Evolutionary conservation across 2,888 invertebrate species (phyloP).

Genomic region (Urechis unicinctus): DNA sequence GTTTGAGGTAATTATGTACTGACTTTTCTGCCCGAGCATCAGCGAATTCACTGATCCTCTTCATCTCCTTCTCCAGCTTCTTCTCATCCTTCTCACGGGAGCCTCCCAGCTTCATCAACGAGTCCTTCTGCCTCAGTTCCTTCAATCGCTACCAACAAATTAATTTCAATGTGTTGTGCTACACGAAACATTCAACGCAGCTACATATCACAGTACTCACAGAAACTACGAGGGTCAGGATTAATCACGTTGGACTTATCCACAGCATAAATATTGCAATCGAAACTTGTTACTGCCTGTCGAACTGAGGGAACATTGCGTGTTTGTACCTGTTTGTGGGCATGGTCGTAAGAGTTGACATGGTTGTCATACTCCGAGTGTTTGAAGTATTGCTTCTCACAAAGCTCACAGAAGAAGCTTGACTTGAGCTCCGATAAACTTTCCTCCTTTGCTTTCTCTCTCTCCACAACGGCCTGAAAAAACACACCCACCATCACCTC

Average conservation of each 20-base stretch:
- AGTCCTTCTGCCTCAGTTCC: constrained; percentile 12
- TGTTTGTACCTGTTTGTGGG: constrained; percentile 21
- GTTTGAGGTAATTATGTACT: too few species aligned
- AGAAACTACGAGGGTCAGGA: too few species aligned
- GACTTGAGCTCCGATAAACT: constrained; percentile 16
- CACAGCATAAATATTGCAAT: neutral
- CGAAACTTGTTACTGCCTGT: neutral
- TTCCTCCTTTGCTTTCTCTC: constrained; percentile 9
- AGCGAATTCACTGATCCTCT: constrained; percentile 14
- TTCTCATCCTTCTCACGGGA: constrained; percentile 9
- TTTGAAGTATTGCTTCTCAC: constrained; percentile 19
- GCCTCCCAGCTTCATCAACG: constrained; percentile 6
- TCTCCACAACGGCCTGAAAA: too few species aligned
- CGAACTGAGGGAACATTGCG: neutral
- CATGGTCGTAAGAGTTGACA: constrained; percentile 22
- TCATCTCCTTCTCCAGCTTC: constrained; percentile 11
- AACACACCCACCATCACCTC: too few species aligned
- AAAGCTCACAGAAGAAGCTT: constrained; percentile 16
- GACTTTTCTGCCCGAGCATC: constrained; percentile 7
- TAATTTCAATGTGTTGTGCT: too few species aligned
- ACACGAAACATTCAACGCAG: neutral
- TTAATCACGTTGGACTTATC: too few species aligned
- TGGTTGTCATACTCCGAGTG: constrained; percentile 21
- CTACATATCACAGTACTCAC: neutral
- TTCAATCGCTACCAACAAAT: constrained; percentile 15